A percentile compares a stretch with the other conserved stretches of the same genome.
These are phyloP conservation scores for Noctua comes DNA, from an alignment of 2,888 invertebrate genomes.

Conservation along the genomic window DNA sequence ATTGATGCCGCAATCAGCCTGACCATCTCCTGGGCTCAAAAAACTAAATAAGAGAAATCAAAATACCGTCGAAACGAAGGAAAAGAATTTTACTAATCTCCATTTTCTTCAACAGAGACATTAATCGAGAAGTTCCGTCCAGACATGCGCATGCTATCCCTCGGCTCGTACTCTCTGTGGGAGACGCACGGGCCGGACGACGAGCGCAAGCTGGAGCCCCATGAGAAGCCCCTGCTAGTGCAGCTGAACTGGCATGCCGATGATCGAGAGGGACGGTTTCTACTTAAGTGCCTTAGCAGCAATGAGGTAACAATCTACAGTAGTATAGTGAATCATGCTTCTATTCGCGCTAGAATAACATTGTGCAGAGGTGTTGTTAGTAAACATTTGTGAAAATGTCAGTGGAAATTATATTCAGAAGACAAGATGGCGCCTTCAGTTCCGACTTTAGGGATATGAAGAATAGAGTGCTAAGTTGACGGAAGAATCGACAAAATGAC, in stretches of 20 bases:
- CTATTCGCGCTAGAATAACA: not conserved
- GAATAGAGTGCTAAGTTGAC: not conserved
- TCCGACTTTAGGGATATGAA: not conserved
- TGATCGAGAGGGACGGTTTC: conserved; percentile 98
- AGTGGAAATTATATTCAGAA: not conserved
- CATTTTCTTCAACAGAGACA: conserved; percentile 90
- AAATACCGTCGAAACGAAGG: no score
- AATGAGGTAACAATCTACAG: conserved; percentile 89
- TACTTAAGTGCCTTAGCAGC: conserved; percentile 96
- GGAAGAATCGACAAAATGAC: no score
- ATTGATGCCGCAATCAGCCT: not conserved
- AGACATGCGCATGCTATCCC: conserved; percentile 98
- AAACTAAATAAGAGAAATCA: no score
- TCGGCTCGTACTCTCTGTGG: conserved; percentile 94
- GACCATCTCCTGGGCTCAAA: no score
- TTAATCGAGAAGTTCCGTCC: conserved; percentile 99
- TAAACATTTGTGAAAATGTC: not conserved
- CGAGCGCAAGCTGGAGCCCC: conserved; percentile 96
- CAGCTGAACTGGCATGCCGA: conserved; percentile 99
- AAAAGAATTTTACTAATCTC: not conserved
- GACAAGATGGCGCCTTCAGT: not conserved
- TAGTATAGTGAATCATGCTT: not conserved
- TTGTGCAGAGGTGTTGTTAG: not conserved
- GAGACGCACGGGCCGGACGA: conserved; percentile 94
- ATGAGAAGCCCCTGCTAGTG: conserved; percentile 98